Percentiles rank a stretch among this genome's conserved stretches.
Conservation (phyloP, 2,113 vertebrate species). For the Speoplatyrhinus poulsoni region DNA sequence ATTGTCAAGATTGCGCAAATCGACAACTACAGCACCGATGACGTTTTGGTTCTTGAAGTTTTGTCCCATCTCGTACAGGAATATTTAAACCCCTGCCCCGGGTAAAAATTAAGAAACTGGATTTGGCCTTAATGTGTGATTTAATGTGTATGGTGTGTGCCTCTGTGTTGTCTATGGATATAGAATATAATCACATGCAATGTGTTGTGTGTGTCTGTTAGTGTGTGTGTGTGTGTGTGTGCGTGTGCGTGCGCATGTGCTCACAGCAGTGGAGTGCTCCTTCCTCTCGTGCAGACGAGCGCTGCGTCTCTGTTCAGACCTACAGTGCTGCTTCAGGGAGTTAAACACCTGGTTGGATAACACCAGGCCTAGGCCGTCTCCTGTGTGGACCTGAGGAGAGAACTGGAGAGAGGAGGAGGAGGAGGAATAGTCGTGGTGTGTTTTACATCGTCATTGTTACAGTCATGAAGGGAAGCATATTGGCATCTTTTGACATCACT, state of each 20-base stretch:
- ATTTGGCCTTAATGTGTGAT: not conserved
- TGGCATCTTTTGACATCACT: too few relatives aligned
- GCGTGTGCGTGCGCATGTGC: conserved; percentile 32
- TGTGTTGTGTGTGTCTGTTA: conserved; percentile 14
- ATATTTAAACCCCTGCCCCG: too few relatives aligned
- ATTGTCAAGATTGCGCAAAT: too few relatives aligned
- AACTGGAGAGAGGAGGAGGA: conserved; percentile 75
- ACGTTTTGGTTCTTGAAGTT: too few relatives aligned
- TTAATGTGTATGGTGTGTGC: not conserved
- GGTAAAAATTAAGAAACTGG: too few relatives aligned
- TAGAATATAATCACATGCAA: too few relatives aligned
- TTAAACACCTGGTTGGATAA: conserved; percentile 97
- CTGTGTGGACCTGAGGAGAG: conserved; percentile 91
- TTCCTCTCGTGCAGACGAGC: conserved; percentile 95
- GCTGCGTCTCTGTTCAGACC: conserved; percentile 90
- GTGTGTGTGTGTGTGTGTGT: not conserved
- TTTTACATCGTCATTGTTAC: too few relatives aligned
- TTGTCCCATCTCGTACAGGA: too few relatives aligned
- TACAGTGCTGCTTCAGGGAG: conserved; percentile 92
- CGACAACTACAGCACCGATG: too few relatives aligned
- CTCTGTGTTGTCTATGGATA: too few relatives aligned
- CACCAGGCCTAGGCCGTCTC: conserved; percentile 93
- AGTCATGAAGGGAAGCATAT: too few relatives aligned
- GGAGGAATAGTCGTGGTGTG: too few relatives aligned
- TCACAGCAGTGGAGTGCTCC: conserved; percentile 94